Evolutionary conservation across 2,888 invertebrate species (phyloP).

Genomic region (Laothoe populi): DNA sequence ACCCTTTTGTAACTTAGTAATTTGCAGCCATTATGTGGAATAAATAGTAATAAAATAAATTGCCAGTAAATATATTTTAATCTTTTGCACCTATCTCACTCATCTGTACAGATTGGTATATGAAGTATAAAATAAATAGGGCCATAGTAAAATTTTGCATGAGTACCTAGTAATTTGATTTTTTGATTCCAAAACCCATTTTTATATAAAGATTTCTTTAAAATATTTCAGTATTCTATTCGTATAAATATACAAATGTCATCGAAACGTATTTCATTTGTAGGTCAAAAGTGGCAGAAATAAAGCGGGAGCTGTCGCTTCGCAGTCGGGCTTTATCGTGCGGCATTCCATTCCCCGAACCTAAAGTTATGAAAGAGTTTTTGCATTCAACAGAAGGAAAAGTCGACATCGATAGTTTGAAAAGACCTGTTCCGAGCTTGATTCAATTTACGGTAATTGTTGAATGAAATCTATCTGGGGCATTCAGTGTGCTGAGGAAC

Average conservation of each 20-base stretch:
- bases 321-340: slow-evolving; percentile 87
- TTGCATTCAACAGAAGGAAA: slow-evolving; percentile 81
- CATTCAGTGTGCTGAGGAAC: neutral
- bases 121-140: no score
- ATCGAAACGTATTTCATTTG: slow-evolving; percentile 38
- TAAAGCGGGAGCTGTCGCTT: slow-evolving; percentile 88
- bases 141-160: no score
- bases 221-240: slow-evolving; percentile 4
- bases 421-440: slow-evolving; percentile 88
- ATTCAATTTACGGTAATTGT: slow-evolving; percentile 87
- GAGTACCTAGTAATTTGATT: no score
- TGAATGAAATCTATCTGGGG: neutral
- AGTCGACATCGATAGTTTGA: slow-evolving; percentile 77
- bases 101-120: no score
- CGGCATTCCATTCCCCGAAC: slow-evolving; percentile 88
- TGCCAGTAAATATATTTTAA: no score
- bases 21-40: neutral
- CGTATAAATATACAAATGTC: slow-evolving; percentile 8
- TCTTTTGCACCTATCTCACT: no score
- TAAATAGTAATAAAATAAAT: no score
- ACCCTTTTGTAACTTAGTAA: no score
- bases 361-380: slow-evolving; percentile 90
- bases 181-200: neutral
- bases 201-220: neutral
- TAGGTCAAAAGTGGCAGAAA: slow-evolving; percentile 86